These are phyloP conservation scores for Echiichthys vipera DNA, from an alignment of 2,797 vertebrate species.

Conservation along the genomic window DNA sequence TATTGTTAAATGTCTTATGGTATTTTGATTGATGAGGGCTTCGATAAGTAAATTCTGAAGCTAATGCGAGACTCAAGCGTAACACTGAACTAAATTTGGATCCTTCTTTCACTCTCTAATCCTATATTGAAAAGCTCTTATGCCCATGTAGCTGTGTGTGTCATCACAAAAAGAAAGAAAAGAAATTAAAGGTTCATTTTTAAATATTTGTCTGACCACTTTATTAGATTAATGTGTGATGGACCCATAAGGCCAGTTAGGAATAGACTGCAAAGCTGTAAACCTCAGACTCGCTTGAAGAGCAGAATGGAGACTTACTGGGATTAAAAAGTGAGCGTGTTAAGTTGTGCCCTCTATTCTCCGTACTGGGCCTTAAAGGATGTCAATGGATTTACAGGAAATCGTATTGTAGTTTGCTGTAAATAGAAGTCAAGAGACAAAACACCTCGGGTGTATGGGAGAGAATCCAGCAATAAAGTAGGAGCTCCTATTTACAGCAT, in stretches of 20 bases:
- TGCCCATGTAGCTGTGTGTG: neutral
- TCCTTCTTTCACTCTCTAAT: constrained; percentile 38
- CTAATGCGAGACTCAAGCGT: constrained; percentile 38
- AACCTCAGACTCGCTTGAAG: constrained; percentile 51
- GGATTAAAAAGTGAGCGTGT: constrained; percentile 71
- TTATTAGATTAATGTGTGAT: constrained; percentile 18
- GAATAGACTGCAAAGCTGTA: constrained; percentile 26
- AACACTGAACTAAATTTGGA: constrained; percentile 41
- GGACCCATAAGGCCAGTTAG: constrained; percentile 9
- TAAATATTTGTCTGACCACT: constrained; percentile 7
- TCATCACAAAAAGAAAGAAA: constrained; percentile 17
- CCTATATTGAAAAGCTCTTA: neutral
- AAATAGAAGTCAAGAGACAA: constrained; percentile 54
- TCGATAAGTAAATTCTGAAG: neutral
- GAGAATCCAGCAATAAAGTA: constrained; percentile 12
- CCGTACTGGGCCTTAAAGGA: constrained; percentile 38
- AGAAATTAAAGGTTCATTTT: constrained; percentile 15
- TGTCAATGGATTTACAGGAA: constrained; percentile 47
- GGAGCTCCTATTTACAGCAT: constrained; percentile 44
- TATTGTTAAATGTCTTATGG: neutral
- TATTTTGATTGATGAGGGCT: neutral
- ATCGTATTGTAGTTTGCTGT: constrained; percentile 43
- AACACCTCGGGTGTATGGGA: neutral
- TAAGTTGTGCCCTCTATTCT: constrained; percentile 57
- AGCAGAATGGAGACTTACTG: constrained; percentile 48